Conservation (phyloP, 2,888 invertebrate genomes). For the Amorpha juglandis region DNA sequence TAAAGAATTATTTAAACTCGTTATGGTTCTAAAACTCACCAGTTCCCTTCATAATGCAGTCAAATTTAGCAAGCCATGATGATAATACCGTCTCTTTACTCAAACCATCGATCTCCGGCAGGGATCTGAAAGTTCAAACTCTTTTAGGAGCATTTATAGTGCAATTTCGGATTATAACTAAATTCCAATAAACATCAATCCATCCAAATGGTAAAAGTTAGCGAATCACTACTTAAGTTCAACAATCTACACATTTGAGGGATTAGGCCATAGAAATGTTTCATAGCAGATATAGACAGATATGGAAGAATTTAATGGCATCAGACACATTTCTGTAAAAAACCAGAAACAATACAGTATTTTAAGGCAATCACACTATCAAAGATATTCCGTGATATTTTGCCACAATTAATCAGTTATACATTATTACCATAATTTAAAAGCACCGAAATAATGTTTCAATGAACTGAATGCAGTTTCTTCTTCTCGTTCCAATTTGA, state of each 20-base stretch:
- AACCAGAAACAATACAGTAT: too few relatives aligned
- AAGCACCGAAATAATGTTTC: too few relatives aligned
- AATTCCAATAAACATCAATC: not conserved
- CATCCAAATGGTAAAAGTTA: not conserved
- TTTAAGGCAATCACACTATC: too few relatives aligned
- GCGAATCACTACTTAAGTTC: not conserved
- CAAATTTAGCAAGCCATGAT: slow-evolving; percentile 99
- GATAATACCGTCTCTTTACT: slow-evolving; percentile 99
- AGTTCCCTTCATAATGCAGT: slow-evolving; percentile 97
- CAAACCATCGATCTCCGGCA: slow-evolving; percentile 99
- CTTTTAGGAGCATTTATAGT: slow-evolving; percentile 22
- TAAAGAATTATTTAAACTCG: not conserved
- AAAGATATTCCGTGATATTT: too few relatives aligned
- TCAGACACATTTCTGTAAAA: too few relatives aligned
- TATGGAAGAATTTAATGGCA: not conserved
- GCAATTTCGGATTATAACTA: slow-evolving; percentile 13
- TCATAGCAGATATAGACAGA: not conserved
- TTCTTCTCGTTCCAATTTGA: too few relatives aligned
- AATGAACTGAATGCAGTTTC: too few relatives aligned
- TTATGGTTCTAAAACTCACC: slow-evolving; percentile 63
- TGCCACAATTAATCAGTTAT: too few relatives aligned
- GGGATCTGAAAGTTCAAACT: slow-evolving; percentile 85
- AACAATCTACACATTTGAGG: not conserved
- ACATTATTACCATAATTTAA: too few relatives aligned
- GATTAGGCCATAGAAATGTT: not conserved